A percentile compares a stretch with the other conserved stretches of the same genome.
Evolutionary conservation across 2,797 vertebrate genomes (phyloP).

Genomic region (Jordanella pulchra): DNA sequence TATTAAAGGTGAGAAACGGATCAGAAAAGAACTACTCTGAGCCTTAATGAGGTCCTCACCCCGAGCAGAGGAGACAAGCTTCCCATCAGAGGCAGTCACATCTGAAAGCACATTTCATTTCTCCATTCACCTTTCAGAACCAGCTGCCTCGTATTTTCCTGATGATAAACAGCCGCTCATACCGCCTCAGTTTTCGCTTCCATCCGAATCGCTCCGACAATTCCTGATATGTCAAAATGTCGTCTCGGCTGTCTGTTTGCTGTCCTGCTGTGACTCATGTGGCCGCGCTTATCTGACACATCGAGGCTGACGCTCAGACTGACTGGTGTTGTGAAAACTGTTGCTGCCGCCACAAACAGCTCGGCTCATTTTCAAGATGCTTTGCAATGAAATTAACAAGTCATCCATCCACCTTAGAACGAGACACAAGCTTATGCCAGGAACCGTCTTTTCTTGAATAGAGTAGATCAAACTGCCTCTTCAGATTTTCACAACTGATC

Average conservation of each 20-base stretch:
- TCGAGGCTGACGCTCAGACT: conserved; percentile 46
- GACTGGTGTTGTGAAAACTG: conserved; percentile 64
- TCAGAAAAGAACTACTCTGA: conserved; percentile 30
- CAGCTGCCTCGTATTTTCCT: conserved; percentile 20
- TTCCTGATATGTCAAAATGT: conserved; percentile 50
- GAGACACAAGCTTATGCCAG: neutral
- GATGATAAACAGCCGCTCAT: conserved; percentile 33
- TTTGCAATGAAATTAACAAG: conserved; percentile 12
- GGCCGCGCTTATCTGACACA: conserved; percentile 55
- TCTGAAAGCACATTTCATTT: conserved; percentile 38
- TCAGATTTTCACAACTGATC: neutral
- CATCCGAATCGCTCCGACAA: conserved; percentile 38
- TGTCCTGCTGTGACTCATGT: conserved; percentile 33
- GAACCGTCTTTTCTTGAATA: neutral
- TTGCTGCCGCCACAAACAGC: conserved; percentile 35
- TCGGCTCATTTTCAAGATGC: conserved; percentile 20
- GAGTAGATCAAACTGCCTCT: neutral
- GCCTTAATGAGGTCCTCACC: conserved; percentile 44
- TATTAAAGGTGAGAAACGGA: conserved; percentile 10
- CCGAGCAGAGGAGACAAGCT: conserved; percentile 35
- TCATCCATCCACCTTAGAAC: neutral
- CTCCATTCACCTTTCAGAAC: conserved; percentile 40
- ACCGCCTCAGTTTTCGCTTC: conserved; percentile 23
- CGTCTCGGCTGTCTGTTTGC: conserved; percentile 49
- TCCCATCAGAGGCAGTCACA: conserved; percentile 27